Percentiles rank a stretch among this genome's conserved stretches.
These are phyloP conservation scores for Pontoporia blainvillei DNA, from an alignment of 2,113 vertebrate genomes.

Conservation along the genomic window DNA sequence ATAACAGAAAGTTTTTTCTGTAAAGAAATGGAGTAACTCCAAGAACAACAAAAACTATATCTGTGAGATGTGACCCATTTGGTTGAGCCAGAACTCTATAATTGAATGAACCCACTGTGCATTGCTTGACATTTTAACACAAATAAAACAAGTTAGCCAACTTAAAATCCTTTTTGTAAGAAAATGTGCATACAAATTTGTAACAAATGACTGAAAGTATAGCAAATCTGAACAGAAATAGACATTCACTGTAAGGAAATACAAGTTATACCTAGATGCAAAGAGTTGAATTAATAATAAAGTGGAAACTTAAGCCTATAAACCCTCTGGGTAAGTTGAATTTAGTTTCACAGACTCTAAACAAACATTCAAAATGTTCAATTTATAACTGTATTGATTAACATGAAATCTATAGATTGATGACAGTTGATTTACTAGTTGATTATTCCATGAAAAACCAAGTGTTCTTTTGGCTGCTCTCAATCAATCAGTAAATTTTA, in stretches of 20 bases:
- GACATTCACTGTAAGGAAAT: background rate
- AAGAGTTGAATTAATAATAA: constrained; percentile 23
- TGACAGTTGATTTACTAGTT: background rate
- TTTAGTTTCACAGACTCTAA: background rate
- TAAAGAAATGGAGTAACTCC: background rate
- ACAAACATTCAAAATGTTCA: background rate
- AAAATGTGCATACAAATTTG: background rate
- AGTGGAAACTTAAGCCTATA: background rate
- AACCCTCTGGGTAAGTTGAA: background rate
- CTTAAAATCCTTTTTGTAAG: background rate
- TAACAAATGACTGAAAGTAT: background rate
- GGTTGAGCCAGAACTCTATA: background rate
- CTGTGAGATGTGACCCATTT: background rate
- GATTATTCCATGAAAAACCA: background rate
- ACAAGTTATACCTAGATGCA: background rate
- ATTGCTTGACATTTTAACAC: background rate
- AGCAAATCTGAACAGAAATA: background rate
- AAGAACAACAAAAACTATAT: background rate
- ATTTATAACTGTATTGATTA: background rate
- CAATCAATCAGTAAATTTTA: background rate
- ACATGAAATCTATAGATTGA: background rate
- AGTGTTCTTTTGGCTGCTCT: background rate
- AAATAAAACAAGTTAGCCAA: background rate
- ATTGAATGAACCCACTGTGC: background rate
- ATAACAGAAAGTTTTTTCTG: background rate